Conservation (phyloP, 2,113 vertebrate genomes). For the Ammodytes dubius region DNA sequence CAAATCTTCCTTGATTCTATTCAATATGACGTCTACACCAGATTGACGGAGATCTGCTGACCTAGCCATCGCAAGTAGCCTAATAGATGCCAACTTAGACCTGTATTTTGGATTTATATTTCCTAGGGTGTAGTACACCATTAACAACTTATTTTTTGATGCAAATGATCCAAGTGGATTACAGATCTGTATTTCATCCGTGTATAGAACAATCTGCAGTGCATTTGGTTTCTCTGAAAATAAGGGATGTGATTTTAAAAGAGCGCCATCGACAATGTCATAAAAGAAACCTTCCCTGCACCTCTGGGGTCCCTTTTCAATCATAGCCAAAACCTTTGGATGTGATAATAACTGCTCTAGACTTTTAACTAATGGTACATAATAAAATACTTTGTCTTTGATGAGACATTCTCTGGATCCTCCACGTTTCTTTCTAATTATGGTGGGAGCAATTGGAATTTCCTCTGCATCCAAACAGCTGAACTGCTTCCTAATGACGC, state of each 20-base stretch:
- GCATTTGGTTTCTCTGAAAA: slow-evolving; percentile 21
- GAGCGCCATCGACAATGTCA: slow-evolving; percentile 21
- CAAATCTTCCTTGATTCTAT: slow-evolving; percentile 14
- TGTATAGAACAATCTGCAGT: slow-evolving; percentile 32
- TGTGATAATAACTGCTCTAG: slow-evolving; percentile 28
- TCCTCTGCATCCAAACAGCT: slow-evolving; percentile 32
- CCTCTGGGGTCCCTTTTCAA: neutral
- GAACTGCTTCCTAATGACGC: slow-evolving; percentile 22
- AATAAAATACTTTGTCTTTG: slow-evolving; percentile 15
- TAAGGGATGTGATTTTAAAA: slow-evolving; percentile 28
- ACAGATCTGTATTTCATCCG: slow-evolving; percentile 35
- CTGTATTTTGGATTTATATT: slow-evolving; percentile 33
- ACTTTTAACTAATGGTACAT: slow-evolving; percentile 15
- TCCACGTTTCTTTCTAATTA: slow-evolving; percentile 3
- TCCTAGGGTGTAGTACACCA: slow-evolving; percentile 40
- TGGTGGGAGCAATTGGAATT: slow-evolving; percentile 15
- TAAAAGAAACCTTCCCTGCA: slow-evolving; percentile 1
- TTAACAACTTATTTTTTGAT: slow-evolving; percentile 28
- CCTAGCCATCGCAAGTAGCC: slow-evolving; percentile 17
- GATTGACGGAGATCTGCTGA: slow-evolving; percentile 2
- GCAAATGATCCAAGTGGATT: slow-evolving; percentile 27
- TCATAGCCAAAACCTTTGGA: slow-evolving; percentile 3
- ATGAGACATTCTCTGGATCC: slow-evolving; percentile 9
- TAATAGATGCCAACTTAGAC: slow-evolving; percentile 16
- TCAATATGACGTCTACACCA: slow-evolving; percentile 29